A percentile compares a stretch with the other conserved stretches of the same genome.
Evolutionary conservation across 2,797 vertebrate species (phyloP).

Genomic region (Naso thynnoides): DNA sequence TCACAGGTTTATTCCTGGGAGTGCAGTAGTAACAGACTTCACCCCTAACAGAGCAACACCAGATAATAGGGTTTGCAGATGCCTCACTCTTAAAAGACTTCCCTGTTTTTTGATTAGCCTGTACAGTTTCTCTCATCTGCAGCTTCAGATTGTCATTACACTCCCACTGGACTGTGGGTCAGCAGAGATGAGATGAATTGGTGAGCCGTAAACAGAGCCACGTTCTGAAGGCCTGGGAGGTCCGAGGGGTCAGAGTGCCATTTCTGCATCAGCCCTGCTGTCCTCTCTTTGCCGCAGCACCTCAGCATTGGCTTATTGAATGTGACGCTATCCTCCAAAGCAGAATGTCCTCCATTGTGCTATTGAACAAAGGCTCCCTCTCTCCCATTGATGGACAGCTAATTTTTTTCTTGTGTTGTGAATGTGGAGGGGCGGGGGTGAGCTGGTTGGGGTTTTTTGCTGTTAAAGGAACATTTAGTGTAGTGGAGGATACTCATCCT

Average conservation of each 20-base stretch:
- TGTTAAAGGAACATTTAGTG: slow-evolving; percentile 37
- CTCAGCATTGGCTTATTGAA: slow-evolving; percentile 73
- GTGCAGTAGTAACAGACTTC: slow-evolving; percentile 53
- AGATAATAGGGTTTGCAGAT: slow-evolving; percentile 51
- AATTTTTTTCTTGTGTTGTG: slow-evolving; percentile 66
- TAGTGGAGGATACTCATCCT: slow-evolving; percentile 39
- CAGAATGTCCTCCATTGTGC: slow-evolving; percentile 86
- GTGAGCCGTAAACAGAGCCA: slow-evolving; percentile 66
- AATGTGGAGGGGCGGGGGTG: slow-evolving; percentile 54
- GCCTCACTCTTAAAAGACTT: slow-evolving; percentile 47
- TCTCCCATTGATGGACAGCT: slow-evolving; percentile 75
- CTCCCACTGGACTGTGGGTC: slow-evolving; percentile 58
- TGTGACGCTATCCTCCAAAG: slow-evolving; percentile 78
- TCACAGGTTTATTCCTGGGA: slow-evolving; percentile 60
- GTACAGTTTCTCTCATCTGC: slow-evolving; percentile 45
- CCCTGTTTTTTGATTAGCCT: slow-evolving; percentile 52
- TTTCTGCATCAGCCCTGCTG: slow-evolving; percentile 68
- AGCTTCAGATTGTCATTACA: slow-evolving; percentile 37
- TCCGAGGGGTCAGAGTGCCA: slow-evolving; percentile 62
- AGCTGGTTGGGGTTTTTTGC: slow-evolving; percentile 27
- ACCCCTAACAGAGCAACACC: slow-evolving; percentile 61
- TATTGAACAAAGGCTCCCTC: slow-evolving; percentile 81
- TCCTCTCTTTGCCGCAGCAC: slow-evolving; percentile 66
- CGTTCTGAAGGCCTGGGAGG: slow-evolving; percentile 61
- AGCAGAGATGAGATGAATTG: slow-evolving; percentile 59